Evolutionary conservation across 2,113 vertebrate species (phyloP).

Genomic region (Macheiramphus alcinus): DNA sequence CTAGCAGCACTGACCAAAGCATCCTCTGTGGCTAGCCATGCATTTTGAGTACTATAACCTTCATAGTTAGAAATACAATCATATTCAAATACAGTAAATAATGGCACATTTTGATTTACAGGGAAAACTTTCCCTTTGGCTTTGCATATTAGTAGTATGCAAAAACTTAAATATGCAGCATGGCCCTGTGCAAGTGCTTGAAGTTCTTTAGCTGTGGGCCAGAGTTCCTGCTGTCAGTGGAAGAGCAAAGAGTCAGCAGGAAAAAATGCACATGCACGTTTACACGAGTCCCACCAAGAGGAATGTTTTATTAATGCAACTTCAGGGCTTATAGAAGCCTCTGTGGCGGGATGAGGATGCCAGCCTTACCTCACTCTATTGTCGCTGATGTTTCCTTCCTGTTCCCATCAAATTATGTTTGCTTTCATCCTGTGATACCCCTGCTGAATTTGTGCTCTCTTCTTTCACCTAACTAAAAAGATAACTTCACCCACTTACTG

Average conservation of each 20-base stretch:
- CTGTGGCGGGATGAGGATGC: background rate
- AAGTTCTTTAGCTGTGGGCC: background rate
- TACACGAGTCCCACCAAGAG: background rate
- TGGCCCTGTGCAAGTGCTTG: background rate
- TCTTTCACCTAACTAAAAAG: background rate
- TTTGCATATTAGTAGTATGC: background rate
- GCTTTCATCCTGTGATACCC: background rate
- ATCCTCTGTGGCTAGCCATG: background rate
- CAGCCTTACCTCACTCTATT: background rate
- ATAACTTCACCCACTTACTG: background rate
- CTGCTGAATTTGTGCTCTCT: background rate
- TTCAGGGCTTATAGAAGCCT: background rate
- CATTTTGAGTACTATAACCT: background rate
- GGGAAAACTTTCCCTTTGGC: background rate
- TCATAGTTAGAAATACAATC: background rate
- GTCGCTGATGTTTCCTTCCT: background rate
- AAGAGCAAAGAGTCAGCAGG: background rate
- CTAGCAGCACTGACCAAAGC: background rate
- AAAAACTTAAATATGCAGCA: background rate
- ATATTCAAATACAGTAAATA: background rate
- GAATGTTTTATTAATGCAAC: background rate
- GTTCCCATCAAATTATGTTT: background rate
- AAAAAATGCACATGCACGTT: background rate
- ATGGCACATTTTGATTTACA: background rate
- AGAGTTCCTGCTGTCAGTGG: background rate